Evolutionary conservation across 2,888 invertebrate species (phyloP), one percentile per base, ranked within the genome.

Genomic region (Tridacna gigas): DNA sequence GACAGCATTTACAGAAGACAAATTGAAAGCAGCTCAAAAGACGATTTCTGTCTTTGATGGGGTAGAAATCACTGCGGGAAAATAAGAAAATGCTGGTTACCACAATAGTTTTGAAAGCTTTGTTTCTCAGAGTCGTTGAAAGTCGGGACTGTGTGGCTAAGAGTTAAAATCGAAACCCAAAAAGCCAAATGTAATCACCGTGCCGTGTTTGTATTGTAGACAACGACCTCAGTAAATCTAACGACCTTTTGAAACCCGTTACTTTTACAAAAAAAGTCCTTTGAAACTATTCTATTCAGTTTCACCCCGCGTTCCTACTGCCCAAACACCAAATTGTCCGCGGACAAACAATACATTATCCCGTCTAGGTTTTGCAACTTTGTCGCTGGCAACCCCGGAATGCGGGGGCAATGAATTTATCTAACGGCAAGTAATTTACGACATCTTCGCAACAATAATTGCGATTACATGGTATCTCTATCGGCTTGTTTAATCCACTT

Each of bases 291-390:
- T 67, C 51, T 28, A 67, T 9, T 25, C 28, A 26, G 51, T 22
- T 66, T 77, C 51, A 77, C 67, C 56, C 45, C 56, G 51, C 60
- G 67, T 51, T 67, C 67, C 26, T 51, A 48, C 20, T 20, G 65
- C 18, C 28, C 77, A 77, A 67, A 77, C 66, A 67, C 37, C 25
- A 56, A 66, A 66, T 26, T 25, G 26, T 56, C 48, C 20, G 67
- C 65, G 71, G 56, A 75, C 69, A 84, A 80, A 80, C 84, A 78
- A n/a, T 67, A 73, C 81, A 84, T 81, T 84, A 84, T 67, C n/a
- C 60, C 71, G 66, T 73, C 77, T 65, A 71, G 74, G 81, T 79
- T n/a, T 79, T 48, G 45, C 28, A 51, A 61, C 28, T 45, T 66
- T 65, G 75, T 65, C 48, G 66, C 80, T 65, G 65, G 74, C 75